phyloP scores from a whole-genome alignment of 2,888 invertebrate genomes.

The Scaptomyza caliginosa region DNA sequence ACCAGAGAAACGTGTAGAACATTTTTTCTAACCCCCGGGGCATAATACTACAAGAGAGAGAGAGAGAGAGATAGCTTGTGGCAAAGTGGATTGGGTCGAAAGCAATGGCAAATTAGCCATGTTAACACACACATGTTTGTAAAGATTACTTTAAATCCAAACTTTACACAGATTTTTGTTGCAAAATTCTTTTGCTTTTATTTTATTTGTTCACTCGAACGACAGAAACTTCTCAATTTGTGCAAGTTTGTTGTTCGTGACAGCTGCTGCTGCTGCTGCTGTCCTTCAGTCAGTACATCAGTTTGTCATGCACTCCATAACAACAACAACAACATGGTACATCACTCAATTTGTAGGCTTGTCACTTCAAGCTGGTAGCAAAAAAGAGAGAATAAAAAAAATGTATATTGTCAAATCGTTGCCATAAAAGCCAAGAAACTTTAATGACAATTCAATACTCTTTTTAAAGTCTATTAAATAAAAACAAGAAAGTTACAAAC shows the following conservation, averaged over 20 bases:
- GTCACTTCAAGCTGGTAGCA: constrained; percentile 30
- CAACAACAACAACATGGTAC: constrained; percentile 12
- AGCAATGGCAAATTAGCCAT: constrained; percentile 34
- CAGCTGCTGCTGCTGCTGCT: constrained; percentile 26
- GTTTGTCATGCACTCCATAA: constrained; percentile 41
- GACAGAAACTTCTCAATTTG: constrained; percentile 42
- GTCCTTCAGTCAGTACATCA: constrained; percentile 35
- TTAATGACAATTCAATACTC: constrained; percentile 14
- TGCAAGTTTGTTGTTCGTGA: constrained; percentile 25
- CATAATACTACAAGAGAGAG: background rate
- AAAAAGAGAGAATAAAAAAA: no score
- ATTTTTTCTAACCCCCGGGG: constrained; percentile 55
- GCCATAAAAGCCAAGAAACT: constrained; percentile 25
- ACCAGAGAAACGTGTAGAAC: constrained; percentile 59
- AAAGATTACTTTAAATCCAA: constrained; percentile 17
- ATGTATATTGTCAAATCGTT: constrained; percentile 55
- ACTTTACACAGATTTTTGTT: background rate
- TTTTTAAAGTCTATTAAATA: background rate
- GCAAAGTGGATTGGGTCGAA: background rate
- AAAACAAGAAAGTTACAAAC: no score
- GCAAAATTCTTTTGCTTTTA: background rate
- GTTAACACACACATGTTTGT: background rate
- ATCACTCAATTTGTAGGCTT: constrained; percentile 49
- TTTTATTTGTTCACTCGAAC: constrained; percentile 1
- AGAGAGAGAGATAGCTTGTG: background rate